These are phyloP conservation scores for Turritopsis rubra DNA, from an alignment of 30 jellyfish, hydroid and myxozoan species.

Conservation along the genomic window DNA sequence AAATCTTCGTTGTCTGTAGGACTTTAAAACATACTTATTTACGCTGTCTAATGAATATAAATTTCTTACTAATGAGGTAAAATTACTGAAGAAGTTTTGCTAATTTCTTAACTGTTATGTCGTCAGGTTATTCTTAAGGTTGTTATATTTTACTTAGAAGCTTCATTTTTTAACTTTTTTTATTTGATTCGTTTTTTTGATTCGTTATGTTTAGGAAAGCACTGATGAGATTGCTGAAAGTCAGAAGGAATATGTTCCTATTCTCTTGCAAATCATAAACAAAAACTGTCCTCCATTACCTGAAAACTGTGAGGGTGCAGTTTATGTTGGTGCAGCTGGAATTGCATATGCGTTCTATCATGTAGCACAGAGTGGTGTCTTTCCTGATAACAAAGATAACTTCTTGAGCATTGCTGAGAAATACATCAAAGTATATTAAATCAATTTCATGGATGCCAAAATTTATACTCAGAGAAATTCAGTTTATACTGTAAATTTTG, in stretches of 20 bases:
- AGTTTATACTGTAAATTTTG: background rate
- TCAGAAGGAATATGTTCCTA: constrained; percentile 92
- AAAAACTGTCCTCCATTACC: constrained; percentile 90
- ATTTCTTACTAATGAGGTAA: no score
- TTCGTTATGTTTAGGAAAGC: constrained; percentile 25
- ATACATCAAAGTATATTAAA: constrained; percentile 63
- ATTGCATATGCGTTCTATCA: constrained; percentile 95
- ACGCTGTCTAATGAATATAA: no score
- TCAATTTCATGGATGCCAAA: background rate
- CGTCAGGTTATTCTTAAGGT: no score
- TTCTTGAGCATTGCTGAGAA: constrained; percentile 76
- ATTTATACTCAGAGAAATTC: background rate
- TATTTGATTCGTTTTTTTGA: background rate
- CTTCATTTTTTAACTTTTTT: no score
- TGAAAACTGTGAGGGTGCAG: constrained; percentile 88
- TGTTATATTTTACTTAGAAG: no score
- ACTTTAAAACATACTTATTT: no score
- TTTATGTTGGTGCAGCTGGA: constrained; percentile 98
- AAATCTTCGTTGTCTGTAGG: no score
- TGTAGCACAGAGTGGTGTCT: constrained; percentile 85
- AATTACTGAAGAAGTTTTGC: no score
- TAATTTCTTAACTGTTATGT: no score
- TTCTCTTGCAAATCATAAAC: constrained; percentile 60
- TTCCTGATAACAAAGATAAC: constrained; percentile 68
- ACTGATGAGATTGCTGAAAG: constrained; percentile 75